Percentiles rank a stretch among this genome's conserved stretches.
These are phyloP conservation scores for Pogoniulus pusillus DNA, from an alignment of 2,797 vertebrate genomes.

Conservation along the genomic window DNA sequence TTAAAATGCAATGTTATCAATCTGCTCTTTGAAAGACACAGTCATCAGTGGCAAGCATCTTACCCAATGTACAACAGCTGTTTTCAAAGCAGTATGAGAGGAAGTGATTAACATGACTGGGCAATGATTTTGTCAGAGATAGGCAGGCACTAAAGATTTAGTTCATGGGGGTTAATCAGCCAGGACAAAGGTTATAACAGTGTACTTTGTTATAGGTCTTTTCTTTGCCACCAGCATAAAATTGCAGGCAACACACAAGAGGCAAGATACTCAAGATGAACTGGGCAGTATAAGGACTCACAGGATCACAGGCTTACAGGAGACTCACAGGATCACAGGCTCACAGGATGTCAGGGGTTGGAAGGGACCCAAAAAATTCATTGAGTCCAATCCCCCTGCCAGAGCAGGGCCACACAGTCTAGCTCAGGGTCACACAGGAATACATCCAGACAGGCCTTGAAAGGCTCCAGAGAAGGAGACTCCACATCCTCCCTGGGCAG, in stretches of 20 bases:
- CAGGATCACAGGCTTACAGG: too few species aligned
- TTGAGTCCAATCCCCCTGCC: too few species aligned
- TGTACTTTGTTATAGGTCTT: constrained; percentile 27
- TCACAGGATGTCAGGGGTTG: too few species aligned
- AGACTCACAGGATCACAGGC: too few species aligned
- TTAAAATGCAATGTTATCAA: not conserved
- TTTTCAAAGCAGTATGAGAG: not conserved
- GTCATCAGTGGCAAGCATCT: not conserved
- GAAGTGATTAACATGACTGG: not conserved
- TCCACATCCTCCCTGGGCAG: too few species aligned
- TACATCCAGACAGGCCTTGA: too few species aligned
- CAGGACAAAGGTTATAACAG: not conserved
- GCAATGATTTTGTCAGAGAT: not conserved
- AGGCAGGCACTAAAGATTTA: not conserved
- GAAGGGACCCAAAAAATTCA: too few species aligned
- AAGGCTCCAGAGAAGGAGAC: too few species aligned
- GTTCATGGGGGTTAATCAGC: not conserved
- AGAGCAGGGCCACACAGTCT: too few species aligned
- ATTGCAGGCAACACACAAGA: constrained; percentile 19
- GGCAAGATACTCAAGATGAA: constrained; percentile 15
- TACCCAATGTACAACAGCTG: not conserved
- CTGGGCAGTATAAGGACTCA: constrained; percentile 31
- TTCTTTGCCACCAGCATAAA: constrained; percentile 40
- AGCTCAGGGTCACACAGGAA: too few species aligned
- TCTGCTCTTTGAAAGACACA: not conserved